Percentiles rank a stretch among this genome's conserved stretches.
These are phyloP conservation scores for Troides helena DNA, from an alignment of 2,888 invertebrate genomes.

Conservation along the genomic window DNA sequence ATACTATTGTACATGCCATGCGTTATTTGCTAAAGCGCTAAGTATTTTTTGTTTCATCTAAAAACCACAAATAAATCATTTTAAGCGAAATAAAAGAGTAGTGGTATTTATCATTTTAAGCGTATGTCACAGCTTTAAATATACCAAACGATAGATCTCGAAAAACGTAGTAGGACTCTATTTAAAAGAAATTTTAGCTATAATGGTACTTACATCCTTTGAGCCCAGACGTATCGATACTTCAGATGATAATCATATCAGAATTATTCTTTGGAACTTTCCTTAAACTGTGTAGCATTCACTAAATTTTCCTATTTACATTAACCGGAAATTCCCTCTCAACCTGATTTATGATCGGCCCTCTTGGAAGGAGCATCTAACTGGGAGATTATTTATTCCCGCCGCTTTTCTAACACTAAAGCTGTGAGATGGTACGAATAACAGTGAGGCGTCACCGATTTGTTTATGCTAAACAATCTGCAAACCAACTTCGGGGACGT, in stretches of 20 bases:
- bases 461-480: constrained; percentile 70
- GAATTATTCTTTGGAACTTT: constrained; percentile 49
- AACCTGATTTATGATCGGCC: constrained; percentile 66
- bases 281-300: constrained; percentile 58
- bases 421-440: constrained; percentile 36
- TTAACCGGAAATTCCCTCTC: constrained; percentile 67
- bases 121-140: too few species aligned
- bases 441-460: constrained; percentile 50
- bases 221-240: constrained; percentile 32
- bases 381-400: constrained; percentile 66
- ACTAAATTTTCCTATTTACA: constrained; percentile 66
- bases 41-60: too few species aligned
- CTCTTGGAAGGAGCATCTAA: constrained; percentile 59
- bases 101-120: too few species aligned
- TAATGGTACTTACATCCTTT: too few species aligned
- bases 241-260: constrained; percentile 52
- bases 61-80: too few species aligned
- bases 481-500: constrained; percentile 55
- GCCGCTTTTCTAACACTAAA: constrained; percentile 53
- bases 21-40: too few species aligned
- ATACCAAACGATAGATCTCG: too few species aligned
- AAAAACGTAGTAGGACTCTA: too few species aligned
- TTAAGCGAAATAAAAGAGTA: too few species aligned
- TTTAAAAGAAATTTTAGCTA: too few species aligned
- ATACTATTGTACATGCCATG: too few species aligned